Percentiles rank a stretch among this genome's conserved stretches.
Evolutionary conservation across 2,888 invertebrate species (phyloP).

Genomic region (Augiades crinisus): DNA sequence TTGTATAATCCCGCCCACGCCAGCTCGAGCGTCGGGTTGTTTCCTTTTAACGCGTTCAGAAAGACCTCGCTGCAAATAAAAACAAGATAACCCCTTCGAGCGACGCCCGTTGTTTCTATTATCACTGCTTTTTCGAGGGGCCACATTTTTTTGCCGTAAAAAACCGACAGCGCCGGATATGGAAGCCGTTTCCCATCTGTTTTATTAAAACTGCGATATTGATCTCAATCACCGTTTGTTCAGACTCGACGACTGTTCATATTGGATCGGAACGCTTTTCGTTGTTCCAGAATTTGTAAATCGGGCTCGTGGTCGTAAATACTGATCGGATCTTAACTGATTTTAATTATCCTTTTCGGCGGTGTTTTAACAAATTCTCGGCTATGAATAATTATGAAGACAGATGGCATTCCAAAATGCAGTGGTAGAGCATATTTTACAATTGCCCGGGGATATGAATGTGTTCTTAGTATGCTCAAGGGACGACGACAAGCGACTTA

Average conservation of each 20-base stretch:
- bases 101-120: slow-evolving; percentile 72
- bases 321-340: slow-evolving; percentile 1
- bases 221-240: slow-evolving; percentile 62
- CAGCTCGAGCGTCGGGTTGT: slow-evolving; percentile 32
- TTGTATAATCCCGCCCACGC: slow-evolving; percentile 25
- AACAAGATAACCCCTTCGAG: slow-evolving; percentile 69
- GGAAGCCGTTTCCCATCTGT: slow-evolving; percentile 69
- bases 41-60: slow-evolving; percentile 62
- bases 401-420: no score
- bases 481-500: no score
- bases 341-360: neutral
- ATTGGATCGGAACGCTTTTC: slow-evolving; percentile 10
- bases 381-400: no score
- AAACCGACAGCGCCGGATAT: slow-evolving; percentile 72
- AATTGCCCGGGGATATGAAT: no score
- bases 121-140: slow-evolving; percentile 72
- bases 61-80: slow-evolving; percentile 60
- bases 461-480: no score
- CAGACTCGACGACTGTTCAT: slow-evolving; percentile 19
- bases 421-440: no score
- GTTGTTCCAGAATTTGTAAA: slow-evolving; percentile 9
- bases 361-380: neutral
- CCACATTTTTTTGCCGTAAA: slow-evolving; percentile 51
- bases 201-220: slow-evolving; percentile 77
- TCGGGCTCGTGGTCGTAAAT: neutral